phyloP scores from a whole-genome alignment of 2,797 vertebrate genomes.

The Lagocephalus sceleratus region DNA sequence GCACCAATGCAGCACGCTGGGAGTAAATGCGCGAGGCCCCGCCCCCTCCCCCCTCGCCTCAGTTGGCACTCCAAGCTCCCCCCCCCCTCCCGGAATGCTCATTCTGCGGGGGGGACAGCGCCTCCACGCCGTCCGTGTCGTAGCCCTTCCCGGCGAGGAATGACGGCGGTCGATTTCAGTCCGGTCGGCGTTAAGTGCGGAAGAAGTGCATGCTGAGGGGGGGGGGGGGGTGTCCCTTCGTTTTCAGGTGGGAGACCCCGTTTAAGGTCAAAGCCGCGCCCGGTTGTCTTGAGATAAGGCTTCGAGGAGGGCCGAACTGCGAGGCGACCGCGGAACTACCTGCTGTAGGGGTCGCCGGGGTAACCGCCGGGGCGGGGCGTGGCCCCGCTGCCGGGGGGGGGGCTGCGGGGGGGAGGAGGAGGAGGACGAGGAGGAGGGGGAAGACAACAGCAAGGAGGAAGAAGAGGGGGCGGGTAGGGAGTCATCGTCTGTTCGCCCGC shows the following conservation, averaged over 20 bases:
- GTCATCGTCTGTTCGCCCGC: conserved; percentile 40
- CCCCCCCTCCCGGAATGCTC: conserved; percentile 11
- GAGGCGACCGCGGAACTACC: conserved; percentile 62
- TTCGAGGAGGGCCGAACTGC: conserved; percentile 29
- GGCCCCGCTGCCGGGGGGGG: conserved; percentile 31
- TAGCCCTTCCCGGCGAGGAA: conserved; percentile 68
- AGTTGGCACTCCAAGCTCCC: conserved; percentile 59
- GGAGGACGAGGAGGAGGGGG: conserved; percentile 50
- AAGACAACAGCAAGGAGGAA: conserved; percentile 50
- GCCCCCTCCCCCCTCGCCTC: not conserved
- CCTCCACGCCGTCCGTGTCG: conserved; percentile 58
- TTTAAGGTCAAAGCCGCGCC: conserved; percentile 66
- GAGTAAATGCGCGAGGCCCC: conserved; percentile 31
- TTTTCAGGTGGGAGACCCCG: conserved; percentile 38
- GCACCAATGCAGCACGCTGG: conserved; percentile 55
- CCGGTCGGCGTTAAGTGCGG: conserved; percentile 49
- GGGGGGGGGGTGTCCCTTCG: conserved; percentile 34
- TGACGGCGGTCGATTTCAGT: conserved; percentile 51
- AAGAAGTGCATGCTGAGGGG: conserved; percentile 36
- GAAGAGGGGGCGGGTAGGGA: conserved; percentile 54
- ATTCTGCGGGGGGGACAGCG: conserved; percentile 26
- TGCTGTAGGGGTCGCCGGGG: conserved; percentile 73
- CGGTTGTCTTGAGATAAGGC: conserved; percentile 66
- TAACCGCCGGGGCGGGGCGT: conserved; percentile 39
- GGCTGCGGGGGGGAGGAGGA: conserved; percentile 47